A percentile compares a stretch with the other conserved stretches of the same genome.
phyloP scores from a whole-genome alignment of 2,113 vertebrate genomes.

The Hippocampus comes region DNA sequence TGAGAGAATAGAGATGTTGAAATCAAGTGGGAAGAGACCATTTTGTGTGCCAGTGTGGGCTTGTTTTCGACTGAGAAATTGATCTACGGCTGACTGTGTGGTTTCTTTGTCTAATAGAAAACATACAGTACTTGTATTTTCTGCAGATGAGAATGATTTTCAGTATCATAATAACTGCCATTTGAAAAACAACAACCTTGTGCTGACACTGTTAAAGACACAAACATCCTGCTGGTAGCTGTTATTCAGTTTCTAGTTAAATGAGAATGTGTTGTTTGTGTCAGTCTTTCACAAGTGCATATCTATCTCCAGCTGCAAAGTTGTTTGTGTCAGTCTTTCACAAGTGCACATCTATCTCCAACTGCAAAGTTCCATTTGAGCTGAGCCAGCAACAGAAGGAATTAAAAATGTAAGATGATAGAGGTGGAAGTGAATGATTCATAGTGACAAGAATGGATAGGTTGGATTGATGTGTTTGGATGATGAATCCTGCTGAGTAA shows the following conservation, averaged over 20 bases:
- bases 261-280: constrained; percentile 5
- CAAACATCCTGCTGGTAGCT: background rate
- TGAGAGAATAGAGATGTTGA: too few relatives aligned
- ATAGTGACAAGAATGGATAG: background rate
- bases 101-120: too few relatives aligned
- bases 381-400: background rate
- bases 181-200: too few relatives aligned
- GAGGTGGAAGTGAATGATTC: background rate
- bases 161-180: too few relatives aligned
- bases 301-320: background rate
- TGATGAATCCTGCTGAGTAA: constrained; percentile 7
- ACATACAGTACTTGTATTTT: too few relatives aligned
- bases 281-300: background rate
- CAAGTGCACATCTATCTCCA: background rate
- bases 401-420: background rate
- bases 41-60: too few relatives aligned
- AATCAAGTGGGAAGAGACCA: too few relatives aligned
- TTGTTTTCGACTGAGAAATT: too few relatives aligned
- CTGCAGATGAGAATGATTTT: too few relatives aligned
- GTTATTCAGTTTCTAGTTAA: background rate
- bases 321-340: background rate
- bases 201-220: too few relatives aligned
- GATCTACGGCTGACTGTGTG: too few relatives aligned
- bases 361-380: background rate
- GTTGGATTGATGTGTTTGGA: background rate